These are phyloP conservation scores for Sesamia nonagrioides DNA, from an alignment of 1,140 invertebrate species.

Conservation along the genomic window DNA sequence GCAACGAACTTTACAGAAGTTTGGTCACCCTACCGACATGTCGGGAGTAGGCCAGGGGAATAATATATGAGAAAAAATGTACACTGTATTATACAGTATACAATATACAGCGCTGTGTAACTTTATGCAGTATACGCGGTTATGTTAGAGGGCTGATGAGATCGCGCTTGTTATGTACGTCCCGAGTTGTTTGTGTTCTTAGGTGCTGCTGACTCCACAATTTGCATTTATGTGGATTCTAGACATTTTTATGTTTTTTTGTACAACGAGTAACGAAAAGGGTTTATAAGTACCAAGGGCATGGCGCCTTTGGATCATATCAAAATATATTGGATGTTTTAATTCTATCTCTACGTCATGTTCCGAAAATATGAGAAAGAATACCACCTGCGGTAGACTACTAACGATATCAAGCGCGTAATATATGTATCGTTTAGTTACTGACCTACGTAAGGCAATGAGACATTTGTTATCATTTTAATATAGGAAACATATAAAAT, in stretches of 20 bases:
- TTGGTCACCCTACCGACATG: constrained; percentile 43
- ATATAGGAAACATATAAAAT: no score
- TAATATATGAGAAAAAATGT: constrained; percentile 52
- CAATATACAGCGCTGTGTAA: constrained; percentile 6
- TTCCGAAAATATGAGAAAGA: no score
- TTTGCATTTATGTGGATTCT: constrained; percentile 17
- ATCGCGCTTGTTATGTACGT: constrained; percentile 14
- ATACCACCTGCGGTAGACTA: no score
- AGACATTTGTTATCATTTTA: no score
- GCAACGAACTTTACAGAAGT: not conserved
- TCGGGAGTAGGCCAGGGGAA: constrained; percentile 45
- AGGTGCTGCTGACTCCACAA: not conserved
- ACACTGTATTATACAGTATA: constrained; percentile 10
- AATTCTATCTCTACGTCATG: no score
- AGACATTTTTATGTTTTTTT: constrained; percentile 3
- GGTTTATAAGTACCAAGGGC: no score
- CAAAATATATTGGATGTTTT: no score
- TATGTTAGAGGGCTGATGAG: constrained; percentile 21
- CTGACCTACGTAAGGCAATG: no score
- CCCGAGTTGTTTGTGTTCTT: not conserved
- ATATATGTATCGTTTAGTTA: no score
- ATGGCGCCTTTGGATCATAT: no score
- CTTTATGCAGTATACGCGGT: constrained; percentile 25
- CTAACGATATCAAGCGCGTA: no score
- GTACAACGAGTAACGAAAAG: not conserved